Evolutionary conservation across 2,888 invertebrate species (phyloP).

Genomic region (Epinotia nisella): DNA sequence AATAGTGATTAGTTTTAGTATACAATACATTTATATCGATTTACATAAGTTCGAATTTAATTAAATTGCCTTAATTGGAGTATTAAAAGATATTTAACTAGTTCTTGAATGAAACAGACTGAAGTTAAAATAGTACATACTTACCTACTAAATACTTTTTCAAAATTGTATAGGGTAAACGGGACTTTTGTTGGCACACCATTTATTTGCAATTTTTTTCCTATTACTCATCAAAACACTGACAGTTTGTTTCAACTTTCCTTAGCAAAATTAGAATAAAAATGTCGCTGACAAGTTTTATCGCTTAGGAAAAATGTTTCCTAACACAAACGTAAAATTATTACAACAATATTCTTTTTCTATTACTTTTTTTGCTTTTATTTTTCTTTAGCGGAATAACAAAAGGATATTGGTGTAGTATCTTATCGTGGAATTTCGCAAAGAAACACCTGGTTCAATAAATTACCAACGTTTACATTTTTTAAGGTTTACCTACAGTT

Average conservation of each 20-base stretch:
- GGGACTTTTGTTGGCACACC: neutral
- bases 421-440: no score
- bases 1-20: slow-evolving; percentile 28
- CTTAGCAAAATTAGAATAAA: neutral
- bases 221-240: neutral
- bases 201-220: neutral
- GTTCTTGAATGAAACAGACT: slow-evolving; percentile 35
- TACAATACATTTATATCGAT: slow-evolving; percentile 4
- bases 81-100: slow-evolving; percentile 24
- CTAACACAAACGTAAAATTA: neutral
- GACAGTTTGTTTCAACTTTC: neutral
- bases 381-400: no score
- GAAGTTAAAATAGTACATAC: slow-evolving; percentile 38
- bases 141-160: slow-evolving; percentile 29
- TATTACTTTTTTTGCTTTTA: no score
- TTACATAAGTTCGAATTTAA: slow-evolving; percentile 24
- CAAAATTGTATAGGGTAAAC: slow-evolving; percentile 23
- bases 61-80: slow-evolving; percentile 14
- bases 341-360: no score
- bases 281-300: neutral
- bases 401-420: no score
- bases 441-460: no score
- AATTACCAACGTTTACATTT: no score
- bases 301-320: neutral
- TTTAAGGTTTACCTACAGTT: no score